phyloP scores from a whole-genome alignment of 2,113 vertebrate species.

The Macrotus californicus region DNA sequence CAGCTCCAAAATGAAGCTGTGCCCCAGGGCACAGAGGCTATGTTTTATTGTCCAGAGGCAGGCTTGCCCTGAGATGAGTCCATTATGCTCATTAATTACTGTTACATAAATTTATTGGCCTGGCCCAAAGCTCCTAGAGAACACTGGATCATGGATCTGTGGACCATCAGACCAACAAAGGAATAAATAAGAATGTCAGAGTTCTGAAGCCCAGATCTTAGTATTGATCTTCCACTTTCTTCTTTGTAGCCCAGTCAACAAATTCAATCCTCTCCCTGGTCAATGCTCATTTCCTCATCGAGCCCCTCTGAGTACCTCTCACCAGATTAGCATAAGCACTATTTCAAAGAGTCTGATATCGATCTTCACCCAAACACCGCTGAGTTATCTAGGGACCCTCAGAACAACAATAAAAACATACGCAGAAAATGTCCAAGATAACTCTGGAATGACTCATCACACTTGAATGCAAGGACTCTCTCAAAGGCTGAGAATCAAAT shows the following conservation, averaged over 20 bases:
- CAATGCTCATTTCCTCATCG: background rate
- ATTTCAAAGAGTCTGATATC: background rate
- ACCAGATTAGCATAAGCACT: background rate
- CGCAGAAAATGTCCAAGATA: background rate
- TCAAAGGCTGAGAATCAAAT: background rate
- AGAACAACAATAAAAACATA: background rate
- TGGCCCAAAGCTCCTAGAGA: background rate
- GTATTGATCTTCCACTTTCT: background rate
- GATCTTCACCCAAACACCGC: background rate
- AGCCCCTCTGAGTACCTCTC: background rate
- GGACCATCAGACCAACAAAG: background rate
- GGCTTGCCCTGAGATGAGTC: background rate
- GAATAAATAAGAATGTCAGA: background rate
- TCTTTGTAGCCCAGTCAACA: background rate
- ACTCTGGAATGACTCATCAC: background rate
- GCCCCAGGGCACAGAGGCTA: background rate
- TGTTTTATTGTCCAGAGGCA: slow-evolving; percentile 45
- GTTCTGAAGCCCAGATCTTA: background rate
- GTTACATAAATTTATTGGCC: background rate
- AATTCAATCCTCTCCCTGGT: background rate
- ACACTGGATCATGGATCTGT: background rate
- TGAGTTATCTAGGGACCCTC: background rate
- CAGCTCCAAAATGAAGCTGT: slow-evolving; percentile 32
- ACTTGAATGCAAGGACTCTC: background rate
- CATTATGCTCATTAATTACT: slow-evolving; percentile 13